Percentiles rank a stretch among this genome's conserved stretches.
Conservation (phyloP, 2,888 invertebrate species). For the Stenotaenia linearis region DNA sequence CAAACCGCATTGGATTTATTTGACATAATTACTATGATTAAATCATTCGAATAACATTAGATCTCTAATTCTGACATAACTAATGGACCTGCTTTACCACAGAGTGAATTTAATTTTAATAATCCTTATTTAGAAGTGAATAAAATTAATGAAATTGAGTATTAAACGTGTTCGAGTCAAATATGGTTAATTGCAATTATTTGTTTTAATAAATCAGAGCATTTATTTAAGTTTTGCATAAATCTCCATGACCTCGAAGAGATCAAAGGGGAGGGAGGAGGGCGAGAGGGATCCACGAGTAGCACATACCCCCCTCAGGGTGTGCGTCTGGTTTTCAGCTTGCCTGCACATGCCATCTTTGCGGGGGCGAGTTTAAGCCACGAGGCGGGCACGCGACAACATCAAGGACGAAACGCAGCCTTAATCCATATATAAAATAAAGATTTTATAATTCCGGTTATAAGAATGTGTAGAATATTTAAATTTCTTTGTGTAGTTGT, state of each 20-base stretch:
- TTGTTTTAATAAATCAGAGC: not conserved
- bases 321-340: constrained; percentile 21
- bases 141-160: no score
- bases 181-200: not conserved
- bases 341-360: constrained; percentile 18
- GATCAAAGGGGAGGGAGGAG: not conserved
- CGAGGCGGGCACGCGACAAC: constrained; percentile 24
- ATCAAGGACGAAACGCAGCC: not conserved
- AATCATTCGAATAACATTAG: no score
- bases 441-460: no score
- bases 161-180: not conserved
- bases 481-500: not conserved
- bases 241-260: not conserved
- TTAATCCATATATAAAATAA: not conserved
- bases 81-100: no score
- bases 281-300: not conserved
- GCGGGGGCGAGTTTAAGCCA: constrained; percentile 22
- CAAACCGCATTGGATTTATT: no score
- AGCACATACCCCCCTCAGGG: constrained; percentile 21
- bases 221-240: not conserved
- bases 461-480: no score
- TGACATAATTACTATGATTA: no score
- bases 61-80: no score
- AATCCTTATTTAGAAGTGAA: not conserved
- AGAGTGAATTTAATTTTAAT: no score